Evolutionary conservation across 2,113 vertebrate species (phyloP), one percentile per base, ranked within the genome.

Genomic region (Peucedramus taeniatus): DNA sequence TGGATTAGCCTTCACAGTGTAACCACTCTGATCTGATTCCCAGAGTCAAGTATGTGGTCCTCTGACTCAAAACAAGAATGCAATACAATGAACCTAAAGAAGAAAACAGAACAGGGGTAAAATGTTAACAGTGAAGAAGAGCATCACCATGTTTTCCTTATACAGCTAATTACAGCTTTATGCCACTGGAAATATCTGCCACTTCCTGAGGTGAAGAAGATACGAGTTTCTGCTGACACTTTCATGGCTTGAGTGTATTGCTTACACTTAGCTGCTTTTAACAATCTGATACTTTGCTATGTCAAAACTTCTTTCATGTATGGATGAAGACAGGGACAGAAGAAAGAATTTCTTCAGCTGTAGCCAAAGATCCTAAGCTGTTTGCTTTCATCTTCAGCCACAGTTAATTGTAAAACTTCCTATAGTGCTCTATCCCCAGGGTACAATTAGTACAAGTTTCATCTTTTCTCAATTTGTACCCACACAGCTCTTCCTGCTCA

Each of bases 201-300:
- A 7, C 83, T 89, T 95, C 93, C 90, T 71, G 87, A 42, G 24
- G 22, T 72, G 83, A 85, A 77, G 82, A 64, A 81, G 90, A 76
- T 87, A 39, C 35, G 50, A 12, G 39, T 74, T 93, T 95, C 93
- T 96, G 63, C 66, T 83, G 63, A 51, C 44, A 8, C 59, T 80
- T 76, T 74, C 66, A 77, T 78, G 47, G 54, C 57, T 59, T 74
- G 15, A 47, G 45, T 93, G 88, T 90, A 88, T 90, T 96, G 84
- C 94, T 95, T 96, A 93, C 82, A 66, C 75, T 83, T 93, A 79
- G 82, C 47, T 91, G 79, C 93, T 95, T 91, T 94, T 93, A 94
- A 93, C 93, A 96, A 96, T 96, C 42, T 88, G 93, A 96, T 96
- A 96, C 93, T 90, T 90, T 83, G 92, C 85, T 96, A 96, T 96